A percentile compares a stretch with the other conserved stretches of the same genome.
These are phyloP conservation scores for Hypotaenidia philippensis DNA, from an alignment of 2,797 vertebrate species.

Conservation along the genomic window DNA sequence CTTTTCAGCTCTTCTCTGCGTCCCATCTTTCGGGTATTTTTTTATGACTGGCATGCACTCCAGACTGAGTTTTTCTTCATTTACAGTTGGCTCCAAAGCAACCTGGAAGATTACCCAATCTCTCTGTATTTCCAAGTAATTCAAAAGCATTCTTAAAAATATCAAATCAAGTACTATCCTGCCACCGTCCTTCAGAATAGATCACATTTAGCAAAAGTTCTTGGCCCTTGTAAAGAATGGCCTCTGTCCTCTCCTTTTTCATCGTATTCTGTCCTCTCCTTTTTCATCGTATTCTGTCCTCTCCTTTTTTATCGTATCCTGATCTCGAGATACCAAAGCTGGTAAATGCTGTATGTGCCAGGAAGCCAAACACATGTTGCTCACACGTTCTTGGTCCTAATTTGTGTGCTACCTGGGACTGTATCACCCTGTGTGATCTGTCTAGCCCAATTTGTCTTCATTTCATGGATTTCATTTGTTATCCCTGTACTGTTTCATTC, in stretches of 20 bases:
- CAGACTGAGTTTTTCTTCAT: not conserved
- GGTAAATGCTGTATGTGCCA: not conserved
- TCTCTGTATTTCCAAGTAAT: not conserved
- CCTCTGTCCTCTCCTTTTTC: not conserved
- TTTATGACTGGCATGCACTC: not conserved
- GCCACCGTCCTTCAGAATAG: not conserved
- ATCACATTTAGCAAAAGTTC: not conserved
- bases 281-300: not conserved
- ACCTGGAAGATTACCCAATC: not conserved
- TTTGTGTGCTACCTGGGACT: not conserved
- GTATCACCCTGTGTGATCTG: not conserved
- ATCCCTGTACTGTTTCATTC: not conserved
- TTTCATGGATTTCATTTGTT: not conserved
- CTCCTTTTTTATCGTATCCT: not conserved
- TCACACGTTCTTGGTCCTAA: not conserved
- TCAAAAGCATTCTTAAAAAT: not conserved
- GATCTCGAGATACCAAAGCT: not conserved
- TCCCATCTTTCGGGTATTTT: not conserved
- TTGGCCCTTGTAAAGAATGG: not conserved
- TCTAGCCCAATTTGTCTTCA: not conserved
- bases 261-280: not conserved
- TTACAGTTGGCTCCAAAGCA: not conserved
- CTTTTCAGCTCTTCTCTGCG: conserved; percentile 3
- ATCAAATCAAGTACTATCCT: not conserved
- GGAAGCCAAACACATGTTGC: not conserved